Conservation (phyloP, 35 echinoderm and acorn worm genomes). For the Heliocidaris tuberculata region DNA sequence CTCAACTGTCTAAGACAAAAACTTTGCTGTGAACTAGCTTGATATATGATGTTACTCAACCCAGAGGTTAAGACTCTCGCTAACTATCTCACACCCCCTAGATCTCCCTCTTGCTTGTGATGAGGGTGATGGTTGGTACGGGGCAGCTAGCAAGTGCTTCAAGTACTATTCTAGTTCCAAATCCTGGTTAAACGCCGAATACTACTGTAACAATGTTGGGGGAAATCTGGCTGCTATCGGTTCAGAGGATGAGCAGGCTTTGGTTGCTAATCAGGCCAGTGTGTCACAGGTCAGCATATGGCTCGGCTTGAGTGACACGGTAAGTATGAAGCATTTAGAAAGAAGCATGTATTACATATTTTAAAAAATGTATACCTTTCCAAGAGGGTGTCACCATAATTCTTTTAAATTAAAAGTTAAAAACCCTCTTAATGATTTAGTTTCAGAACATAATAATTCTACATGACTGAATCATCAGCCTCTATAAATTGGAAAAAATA, state of each 20-base stretch:
- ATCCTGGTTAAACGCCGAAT: conserved; percentile 22
- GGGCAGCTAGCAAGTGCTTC: conserved; percentile 8
- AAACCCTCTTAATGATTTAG: too few relatives aligned
- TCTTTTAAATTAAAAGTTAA: too few relatives aligned
- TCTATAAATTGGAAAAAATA: too few relatives aligned
- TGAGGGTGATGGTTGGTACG: conserved; percentile 31
- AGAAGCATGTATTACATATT: background rate
- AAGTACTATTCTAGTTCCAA: conserved; percentile 21
- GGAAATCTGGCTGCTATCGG: conserved; percentile 9
- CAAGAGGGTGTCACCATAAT: too few relatives aligned
- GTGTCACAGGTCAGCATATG: background rate
- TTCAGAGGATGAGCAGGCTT: conserved; percentile 30
- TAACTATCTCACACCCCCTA: background rate
- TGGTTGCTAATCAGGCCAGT: conserved; percentile 5
- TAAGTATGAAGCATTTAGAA: background rate
- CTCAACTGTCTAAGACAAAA: too few relatives aligned
- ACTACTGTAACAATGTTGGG: conserved; percentile 23
- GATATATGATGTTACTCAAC: background rate
- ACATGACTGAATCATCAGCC: too few relatives aligned
- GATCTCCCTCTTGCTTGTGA: conserved; percentile 45
- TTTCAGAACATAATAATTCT: too few relatives aligned
- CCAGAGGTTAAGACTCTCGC: background rate
- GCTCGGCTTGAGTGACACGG: conserved; percentile 52
- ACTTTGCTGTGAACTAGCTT: background rate
- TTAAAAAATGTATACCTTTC: too few relatives aligned